phyloP scores from a whole-genome alignment of 2,797 vertebrate genomes.

The Zalophus californianus region DNA sequence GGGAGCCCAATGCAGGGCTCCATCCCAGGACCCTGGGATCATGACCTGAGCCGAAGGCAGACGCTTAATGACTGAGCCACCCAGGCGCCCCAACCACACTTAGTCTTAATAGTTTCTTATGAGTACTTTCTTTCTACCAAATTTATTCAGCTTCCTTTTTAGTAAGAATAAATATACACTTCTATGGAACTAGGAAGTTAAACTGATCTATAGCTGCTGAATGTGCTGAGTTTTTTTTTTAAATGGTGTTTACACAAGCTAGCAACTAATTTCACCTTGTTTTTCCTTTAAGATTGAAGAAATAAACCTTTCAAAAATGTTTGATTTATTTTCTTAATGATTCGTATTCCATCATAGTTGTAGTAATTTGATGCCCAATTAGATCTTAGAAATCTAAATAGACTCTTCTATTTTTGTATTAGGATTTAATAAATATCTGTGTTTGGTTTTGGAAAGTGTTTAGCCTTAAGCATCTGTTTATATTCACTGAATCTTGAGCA shows the following conservation, averaged over 20 bases:
- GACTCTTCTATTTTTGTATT: background rate
- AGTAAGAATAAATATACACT: background rate
- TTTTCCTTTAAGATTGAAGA: slow-evolving; percentile 28
- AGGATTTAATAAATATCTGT: background rate
- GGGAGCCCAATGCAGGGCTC: no score
- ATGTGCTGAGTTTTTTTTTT: background rate
- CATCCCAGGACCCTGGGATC: no score
- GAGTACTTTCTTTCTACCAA: background rate
- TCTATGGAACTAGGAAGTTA: background rate
- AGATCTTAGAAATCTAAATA: slow-evolving; percentile 34
- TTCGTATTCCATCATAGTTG: background rate
- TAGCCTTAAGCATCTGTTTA: background rate
- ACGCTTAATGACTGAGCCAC: no score
- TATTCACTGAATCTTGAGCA: background rate
- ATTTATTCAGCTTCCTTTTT: slow-evolving; percentile 50
- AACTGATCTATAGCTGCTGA: slow-evolving; percentile 36
- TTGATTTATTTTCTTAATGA: slow-evolving; percentile 7
- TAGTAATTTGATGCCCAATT: slow-evolving; percentile 32
- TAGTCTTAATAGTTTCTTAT: slow-evolving; percentile 41
- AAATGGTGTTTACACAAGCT: background rate
- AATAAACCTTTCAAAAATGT: slow-evolving; percentile 9
- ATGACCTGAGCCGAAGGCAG: no score
- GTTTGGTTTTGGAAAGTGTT: background rate
- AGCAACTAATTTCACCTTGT: background rate
- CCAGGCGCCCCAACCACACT: background rate